Evolutionary conservation across 2,113 vertebrate species (phyloP).

Genomic region (Rhynchomys soricoides): DNA sequence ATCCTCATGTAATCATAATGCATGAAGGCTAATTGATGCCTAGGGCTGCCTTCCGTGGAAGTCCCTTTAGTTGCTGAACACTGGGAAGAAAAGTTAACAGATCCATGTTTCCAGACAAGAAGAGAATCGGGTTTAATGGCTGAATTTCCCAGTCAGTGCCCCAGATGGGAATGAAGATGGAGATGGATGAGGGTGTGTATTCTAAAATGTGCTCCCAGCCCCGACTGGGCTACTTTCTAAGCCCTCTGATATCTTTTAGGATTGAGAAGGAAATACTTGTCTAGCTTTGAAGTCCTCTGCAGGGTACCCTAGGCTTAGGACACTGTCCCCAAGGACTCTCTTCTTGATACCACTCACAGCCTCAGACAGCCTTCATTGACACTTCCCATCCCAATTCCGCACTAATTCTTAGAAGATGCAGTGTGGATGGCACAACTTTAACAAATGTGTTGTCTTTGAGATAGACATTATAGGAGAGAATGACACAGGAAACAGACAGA

Average conservation of each 20-base stretch:
- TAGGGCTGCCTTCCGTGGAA: background rate
- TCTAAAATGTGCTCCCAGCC: background rate
- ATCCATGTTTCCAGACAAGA: background rate
- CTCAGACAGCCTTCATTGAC: background rate
- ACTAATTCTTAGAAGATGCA: background rate
- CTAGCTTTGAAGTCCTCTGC: background rate
- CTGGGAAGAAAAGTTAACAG: background rate
- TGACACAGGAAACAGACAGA: background rate
- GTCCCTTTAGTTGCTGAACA: background rate
- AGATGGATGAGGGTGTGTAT: background rate
- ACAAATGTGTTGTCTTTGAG: background rate
- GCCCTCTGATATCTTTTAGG: background rate
- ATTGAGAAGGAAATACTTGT: background rate
- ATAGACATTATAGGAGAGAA: background rate
- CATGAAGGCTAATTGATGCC: background rate
- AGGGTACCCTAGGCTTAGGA: fast-evolving
- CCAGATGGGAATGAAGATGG: background rate
- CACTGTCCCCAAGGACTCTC: fast-evolving
- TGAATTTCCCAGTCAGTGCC: background rate
- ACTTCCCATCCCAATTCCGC: background rate
- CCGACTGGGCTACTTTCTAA: background rate
- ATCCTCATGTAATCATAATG: background rate
- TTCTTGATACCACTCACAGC: background rate
- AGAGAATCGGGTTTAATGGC: background rate
- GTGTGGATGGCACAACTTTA: background rate